phyloP scores from a whole-genome alignment of 2,797 vertebrate genomes.

The Moxostoma hubbsi region DNA sequence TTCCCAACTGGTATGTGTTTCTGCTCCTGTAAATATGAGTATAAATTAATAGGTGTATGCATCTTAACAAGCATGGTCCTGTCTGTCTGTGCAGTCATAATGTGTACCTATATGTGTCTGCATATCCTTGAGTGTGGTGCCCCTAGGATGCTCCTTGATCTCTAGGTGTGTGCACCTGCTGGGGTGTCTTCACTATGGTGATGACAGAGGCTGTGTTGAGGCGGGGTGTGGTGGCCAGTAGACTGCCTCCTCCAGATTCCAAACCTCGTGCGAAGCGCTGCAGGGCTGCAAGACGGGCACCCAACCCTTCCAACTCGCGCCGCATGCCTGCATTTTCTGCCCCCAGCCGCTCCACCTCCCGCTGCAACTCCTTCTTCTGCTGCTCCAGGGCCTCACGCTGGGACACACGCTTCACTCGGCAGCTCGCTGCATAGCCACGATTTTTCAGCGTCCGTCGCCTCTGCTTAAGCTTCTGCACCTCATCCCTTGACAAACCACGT shows the following conservation, averaged over 20 bases:
- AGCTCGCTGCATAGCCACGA: conserved; percentile 96
- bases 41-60: conserved; percentile 17
- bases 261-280: conserved; percentile 93
- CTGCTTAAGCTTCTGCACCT: conserved; percentile 95
- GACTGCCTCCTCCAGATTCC: conserved; percentile 80
- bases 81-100: conserved; percentile 38
- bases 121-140: conserved; percentile 31
- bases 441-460: conserved; percentile 96
- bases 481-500: conserved; percentile 93
- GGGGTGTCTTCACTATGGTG: conserved; percentile 94
- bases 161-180: conserved; percentile 74
- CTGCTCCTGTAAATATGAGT: conserved; percentile 32
- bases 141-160: conserved; percentile 74
- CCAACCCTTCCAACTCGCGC: conserved; percentile 95
- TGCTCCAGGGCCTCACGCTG: conserved; percentile 97
- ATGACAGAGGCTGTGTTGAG: conserved; percentile 96
- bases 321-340: conserved; percentile 97
- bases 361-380: conserved; percentile 95
- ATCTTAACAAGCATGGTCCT: conserved; percentile 23
- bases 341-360: conserved; percentile 95
- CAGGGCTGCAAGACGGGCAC: conserved; percentile 92
- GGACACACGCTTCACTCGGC: conserved; percentile 94
- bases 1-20: conserved; percentile 34
- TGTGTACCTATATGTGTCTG: conserved; percentile 47
- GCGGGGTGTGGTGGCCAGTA: conserved; percentile 82